Conservation (phyloP, 2,797 vertebrate species). For the Acanthornis magna region DNA sequence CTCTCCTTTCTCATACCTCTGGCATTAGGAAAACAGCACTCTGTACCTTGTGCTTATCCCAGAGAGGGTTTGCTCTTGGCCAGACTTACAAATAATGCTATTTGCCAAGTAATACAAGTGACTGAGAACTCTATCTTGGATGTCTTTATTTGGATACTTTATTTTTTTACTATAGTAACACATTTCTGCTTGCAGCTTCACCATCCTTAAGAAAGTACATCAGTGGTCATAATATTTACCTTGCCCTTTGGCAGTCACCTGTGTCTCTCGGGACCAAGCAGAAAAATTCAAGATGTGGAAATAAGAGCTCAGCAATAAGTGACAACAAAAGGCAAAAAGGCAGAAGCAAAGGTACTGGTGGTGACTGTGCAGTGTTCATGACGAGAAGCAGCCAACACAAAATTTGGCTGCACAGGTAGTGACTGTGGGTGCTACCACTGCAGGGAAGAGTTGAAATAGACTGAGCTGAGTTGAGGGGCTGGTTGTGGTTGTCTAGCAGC, state of each 20-base stretch:
- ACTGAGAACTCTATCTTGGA: not conserved
- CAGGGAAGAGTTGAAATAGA: not conserved
- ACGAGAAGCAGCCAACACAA: not conserved
- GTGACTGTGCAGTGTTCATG: not conserved
- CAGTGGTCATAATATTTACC: not conserved
- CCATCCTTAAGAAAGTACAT: not conserved
- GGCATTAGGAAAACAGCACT: not conserved
- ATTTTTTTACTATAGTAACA: not conserved
- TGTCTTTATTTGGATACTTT: not conserved
- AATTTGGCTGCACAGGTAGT: rapidly evolving
- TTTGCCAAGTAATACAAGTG: not conserved
- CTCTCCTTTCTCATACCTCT: not conserved
- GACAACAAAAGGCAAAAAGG: not conserved
- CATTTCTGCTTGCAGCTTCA: not conserved
- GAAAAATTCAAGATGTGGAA: not conserved
- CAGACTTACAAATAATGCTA: not conserved
- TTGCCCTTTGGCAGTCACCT: not conserved
- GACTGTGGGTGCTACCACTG: not conserved
- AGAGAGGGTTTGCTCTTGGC: not conserved
- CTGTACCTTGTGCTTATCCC: not conserved
- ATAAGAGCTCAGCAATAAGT: not conserved
- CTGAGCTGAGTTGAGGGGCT: not conserved
- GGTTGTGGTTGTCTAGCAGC: not conserved
- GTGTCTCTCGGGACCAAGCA: not conserved
- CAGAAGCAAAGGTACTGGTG: not conserved